Conservation (phyloP, 2,888 invertebrate genomes). For the Synergus gifuensis region DNA sequence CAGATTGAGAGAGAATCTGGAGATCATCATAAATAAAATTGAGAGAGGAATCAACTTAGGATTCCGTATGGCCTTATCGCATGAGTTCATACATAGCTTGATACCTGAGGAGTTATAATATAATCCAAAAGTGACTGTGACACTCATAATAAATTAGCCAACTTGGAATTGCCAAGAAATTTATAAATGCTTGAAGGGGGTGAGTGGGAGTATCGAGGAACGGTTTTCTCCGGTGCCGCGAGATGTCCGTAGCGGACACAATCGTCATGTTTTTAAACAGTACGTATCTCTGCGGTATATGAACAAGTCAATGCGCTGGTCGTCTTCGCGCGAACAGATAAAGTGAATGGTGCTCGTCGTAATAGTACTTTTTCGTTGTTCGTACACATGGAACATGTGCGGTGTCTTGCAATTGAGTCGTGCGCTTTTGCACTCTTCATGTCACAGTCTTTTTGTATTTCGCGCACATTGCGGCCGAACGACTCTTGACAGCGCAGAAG, state of each 20-base stretch:
- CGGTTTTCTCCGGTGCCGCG: not conserved
- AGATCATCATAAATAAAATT: too few relatives aligned
- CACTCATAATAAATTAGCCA: not conserved
- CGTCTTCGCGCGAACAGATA: slow-evolving; percentile 41
- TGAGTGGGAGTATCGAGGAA: slow-evolving; percentile 21
- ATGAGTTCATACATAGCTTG: too few relatives aligned
- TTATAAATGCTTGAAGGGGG: not conserved
- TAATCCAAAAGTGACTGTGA: not conserved
- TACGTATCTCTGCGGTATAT: slow-evolving; percentile 9
- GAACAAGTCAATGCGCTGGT: slow-evolving; percentile 24
- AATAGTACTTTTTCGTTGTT: slow-evolving; percentile 17
- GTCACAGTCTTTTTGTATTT: not conserved
- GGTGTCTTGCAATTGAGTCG: slow-evolving; percentile 7
- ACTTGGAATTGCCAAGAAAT: not conserved
- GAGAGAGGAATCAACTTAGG: too few relatives aligned
- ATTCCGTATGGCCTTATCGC: too few relatives aligned
- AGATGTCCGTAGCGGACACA: slow-evolving; percentile 41
- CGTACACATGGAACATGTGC: slow-evolving; percentile 18
- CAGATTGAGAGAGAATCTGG: too few relatives aligned
- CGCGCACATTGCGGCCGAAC: not conserved
- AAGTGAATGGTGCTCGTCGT: slow-evolving; percentile 35
- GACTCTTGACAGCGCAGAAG: not conserved
- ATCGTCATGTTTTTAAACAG: slow-evolving; percentile 26
- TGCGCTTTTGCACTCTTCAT: not conserved
- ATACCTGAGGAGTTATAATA: too few relatives aligned